Evolutionary conservation across 2,113 vertebrate species (phyloP), one percentile per base, ranked within the genome.

Genomic region (Typhlomys cinereus): DNA sequence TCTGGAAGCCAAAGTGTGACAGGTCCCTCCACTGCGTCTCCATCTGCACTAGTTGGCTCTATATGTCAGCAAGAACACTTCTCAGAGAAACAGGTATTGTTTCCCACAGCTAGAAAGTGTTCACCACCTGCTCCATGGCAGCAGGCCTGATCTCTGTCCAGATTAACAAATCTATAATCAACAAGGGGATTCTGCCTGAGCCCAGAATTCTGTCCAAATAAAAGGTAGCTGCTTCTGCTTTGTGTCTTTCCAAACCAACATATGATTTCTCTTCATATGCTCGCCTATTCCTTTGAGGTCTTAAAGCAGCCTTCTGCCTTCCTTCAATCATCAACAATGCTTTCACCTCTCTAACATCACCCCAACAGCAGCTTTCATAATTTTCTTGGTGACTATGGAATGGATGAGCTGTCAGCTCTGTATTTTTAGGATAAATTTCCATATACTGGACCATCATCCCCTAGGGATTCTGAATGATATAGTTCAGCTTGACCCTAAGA

Each of bases 301-400:
- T 99, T 97, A 99, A 99, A 94, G 99, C 99, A n/a, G 99, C 99
- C 95, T 99, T 99, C 97, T 99, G 99, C 4, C 99, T 99, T 73
- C 99, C 99, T 57, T 99, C 99, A 85, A 99, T 98, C 89, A 99
- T 98, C 74, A 99, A 96, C 94, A 99, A 96, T 73, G 99, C 99
- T 96, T 99, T 99, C 90, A 99, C n/a, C n/a, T n/a, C n/a, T n/a
- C n/a, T n/a, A 98, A 46, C 99, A 99, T 0, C n/a, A 99, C 99
- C 39, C 99, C 99, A n/a, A 99, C 98, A 0, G 99, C 98, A 7
- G 99, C 99, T 66, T 98, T 98, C 73, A 99, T 91, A 73, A 99
- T 98, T 69, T 97, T 98, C 95, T 99, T 98, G 0, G 98, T 98
- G 0, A 98, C 97, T 98, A 99, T 98, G 90, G 98, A 98, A 2